Conservation (phyloP, 92 coral and sea anemone species). For the Hydrozoanthus gracilis region DNA sequence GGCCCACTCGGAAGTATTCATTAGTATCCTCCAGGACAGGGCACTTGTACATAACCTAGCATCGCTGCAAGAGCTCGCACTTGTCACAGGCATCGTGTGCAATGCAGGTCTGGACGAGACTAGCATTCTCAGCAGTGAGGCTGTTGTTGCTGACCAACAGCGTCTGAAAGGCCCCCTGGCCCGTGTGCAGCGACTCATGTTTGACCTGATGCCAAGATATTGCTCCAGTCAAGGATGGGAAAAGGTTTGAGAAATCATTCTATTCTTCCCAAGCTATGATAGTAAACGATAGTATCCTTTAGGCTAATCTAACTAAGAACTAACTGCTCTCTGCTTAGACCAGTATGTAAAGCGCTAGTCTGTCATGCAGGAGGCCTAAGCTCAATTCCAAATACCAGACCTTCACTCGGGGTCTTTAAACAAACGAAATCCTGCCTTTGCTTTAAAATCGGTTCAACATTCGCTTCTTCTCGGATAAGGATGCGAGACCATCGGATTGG, state of each 20-base stretch:
- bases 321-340: too few relatives aligned
- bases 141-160: slow-evolving; percentile 82
- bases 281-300: background rate
- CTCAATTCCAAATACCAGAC: too few relatives aligned
- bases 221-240: slow-evolving; percentile 94
- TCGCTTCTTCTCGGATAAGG: too few relatives aligned
- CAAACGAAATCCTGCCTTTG: too few relatives aligned
- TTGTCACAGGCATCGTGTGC: slow-evolving; percentile 92
- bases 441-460: too few relatives aligned
- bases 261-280: background rate
- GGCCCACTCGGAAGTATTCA: slow-evolving; percentile 92
- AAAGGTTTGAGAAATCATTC: slow-evolving; percentile 57
- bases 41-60: slow-evolving; percentile 69
- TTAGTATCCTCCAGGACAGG: slow-evolving; percentile 93
- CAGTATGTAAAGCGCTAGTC: too few relatives aligned
- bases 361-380: too few relatives aligned
- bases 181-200: slow-evolving; percentile 90
- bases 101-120: slow-evolving; percentile 92
- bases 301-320: too few relatives aligned
- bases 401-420: too few relatives aligned
- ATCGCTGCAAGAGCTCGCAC: slow-evolving; percentile 93
- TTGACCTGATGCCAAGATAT: slow-evolving; percentile 89
- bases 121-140: slow-evolving; percentile 69
- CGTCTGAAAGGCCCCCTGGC: slow-evolving; percentile 92
- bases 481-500: too few relatives aligned